These are phyloP conservation scores for Columba janthina DNA, from an alignment of 2,113 vertebrate genomes.

Conservation along the genomic window DNA sequence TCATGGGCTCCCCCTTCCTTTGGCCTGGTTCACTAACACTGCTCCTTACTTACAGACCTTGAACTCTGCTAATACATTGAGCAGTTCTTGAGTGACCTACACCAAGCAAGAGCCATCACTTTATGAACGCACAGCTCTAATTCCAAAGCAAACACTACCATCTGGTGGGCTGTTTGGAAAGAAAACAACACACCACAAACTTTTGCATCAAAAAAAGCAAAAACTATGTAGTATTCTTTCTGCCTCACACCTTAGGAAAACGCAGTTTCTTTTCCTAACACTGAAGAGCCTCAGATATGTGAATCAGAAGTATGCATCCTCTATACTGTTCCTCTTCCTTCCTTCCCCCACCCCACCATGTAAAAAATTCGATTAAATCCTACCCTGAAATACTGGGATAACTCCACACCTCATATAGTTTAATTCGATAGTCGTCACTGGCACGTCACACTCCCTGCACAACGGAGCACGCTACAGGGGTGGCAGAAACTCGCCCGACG, in stretches of 20 bases:
- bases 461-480: background rate
- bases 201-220: background rate
- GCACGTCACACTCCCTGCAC: no score
- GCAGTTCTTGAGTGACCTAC: conserved; percentile 59
- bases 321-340: background rate
- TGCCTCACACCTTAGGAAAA: background rate
- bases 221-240: accelerated
- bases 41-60: background rate
- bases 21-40: background rate
- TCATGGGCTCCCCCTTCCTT: background rate
- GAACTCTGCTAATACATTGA: background rate
- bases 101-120: background rate
- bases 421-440: background rate
- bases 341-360: background rate
- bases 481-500: background rate
- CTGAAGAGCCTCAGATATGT: background rate
- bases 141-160: conserved; percentile 74
- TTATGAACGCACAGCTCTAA: background rate
- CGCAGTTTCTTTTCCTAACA: background rate
- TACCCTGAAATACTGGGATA: background rate
- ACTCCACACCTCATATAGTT: background rate
- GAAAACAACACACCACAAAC: no score
- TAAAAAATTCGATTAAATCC: background rate
- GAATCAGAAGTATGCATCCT: background rate
- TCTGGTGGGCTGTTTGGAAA: conserved; percentile 63